Percentiles rank a stretch among this genome's conserved stretches.
These are phyloP conservation scores for Schizopygopsis pylzovi DNA, from an alignment of 2,797 vertebrate genomes.

Conservation along the genomic window DNA sequence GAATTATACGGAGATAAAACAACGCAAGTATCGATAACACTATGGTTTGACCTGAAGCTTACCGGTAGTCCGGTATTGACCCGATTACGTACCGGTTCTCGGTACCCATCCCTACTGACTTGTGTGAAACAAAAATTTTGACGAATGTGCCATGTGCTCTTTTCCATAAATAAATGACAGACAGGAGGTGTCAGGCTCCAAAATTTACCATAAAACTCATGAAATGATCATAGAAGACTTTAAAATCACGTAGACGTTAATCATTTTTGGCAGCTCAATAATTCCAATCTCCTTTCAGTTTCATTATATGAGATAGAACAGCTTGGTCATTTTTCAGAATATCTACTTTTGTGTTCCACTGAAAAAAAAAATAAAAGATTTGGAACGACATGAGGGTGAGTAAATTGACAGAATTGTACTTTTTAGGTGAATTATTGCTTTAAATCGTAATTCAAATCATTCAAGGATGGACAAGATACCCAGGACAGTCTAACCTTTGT, in stretches of 20 bases:
- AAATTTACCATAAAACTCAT: not conserved
- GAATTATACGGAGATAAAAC: no score
- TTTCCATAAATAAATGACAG: not conserved
- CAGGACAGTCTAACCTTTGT: not conserved
- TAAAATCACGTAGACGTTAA: not conserved
- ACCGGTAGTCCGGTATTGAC: no score
- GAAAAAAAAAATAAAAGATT: not conserved
- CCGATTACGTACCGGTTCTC: no score
- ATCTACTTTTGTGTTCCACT: not conserved
- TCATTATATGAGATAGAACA: not conserved
- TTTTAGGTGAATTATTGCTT: constrained; percentile 4
- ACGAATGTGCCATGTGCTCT: not conserved
- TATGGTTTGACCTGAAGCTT: no score
- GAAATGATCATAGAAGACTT: not conserved
- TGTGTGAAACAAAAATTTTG: not conserved
- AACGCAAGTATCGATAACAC: no score
- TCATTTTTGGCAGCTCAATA: not conserved
- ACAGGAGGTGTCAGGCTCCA: not conserved
- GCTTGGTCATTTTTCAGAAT: not conserved
- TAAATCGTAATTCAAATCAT: not conserved
- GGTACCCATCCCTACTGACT: not conserved
- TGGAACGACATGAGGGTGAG: not conserved
- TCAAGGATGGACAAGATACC: constrained; percentile 16
- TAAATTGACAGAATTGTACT: not conserved
- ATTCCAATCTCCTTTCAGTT: not conserved